Evolutionary conservation across 2,888 invertebrate genomes (phyloP).

Genomic region (Norana najaformis): DNA sequence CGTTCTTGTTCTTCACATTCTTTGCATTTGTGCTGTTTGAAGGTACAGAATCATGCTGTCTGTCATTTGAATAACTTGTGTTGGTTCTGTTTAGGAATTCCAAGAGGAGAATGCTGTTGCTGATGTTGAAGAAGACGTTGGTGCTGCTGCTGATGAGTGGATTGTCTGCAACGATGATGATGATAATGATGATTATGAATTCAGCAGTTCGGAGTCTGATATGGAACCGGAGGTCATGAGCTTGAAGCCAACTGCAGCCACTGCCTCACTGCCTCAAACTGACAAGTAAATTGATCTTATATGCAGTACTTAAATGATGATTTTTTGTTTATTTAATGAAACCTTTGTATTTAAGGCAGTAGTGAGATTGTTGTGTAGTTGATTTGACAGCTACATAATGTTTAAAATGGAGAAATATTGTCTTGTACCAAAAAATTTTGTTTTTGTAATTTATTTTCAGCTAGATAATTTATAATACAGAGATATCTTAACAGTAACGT

Average conservation of each 20-base stretch:
- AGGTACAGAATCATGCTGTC: neutral
- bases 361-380: too few species aligned
- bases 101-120: neutral
- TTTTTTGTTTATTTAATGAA: neutral
- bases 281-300: neutral
- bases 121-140: neutral
- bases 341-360: neutral
- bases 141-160: neutral
- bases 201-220: neutral
- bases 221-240: neutral
- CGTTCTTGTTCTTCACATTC: too few species aligned
- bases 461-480: neutral
- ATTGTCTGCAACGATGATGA: neutral
- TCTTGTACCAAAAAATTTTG: too few species aligned
- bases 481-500: too few species aligned
- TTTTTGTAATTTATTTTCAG: neutral
- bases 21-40: too few species aligned
- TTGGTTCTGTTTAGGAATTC: neutral
- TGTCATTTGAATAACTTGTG: slow-evolving; percentile 2
- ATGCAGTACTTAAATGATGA: neutral
- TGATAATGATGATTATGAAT: neutral
- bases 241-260: neutral
- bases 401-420: neutral
- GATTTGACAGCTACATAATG: neutral
- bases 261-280: neutral